phyloP scores from a whole-genome alignment of 2,888 invertebrate species.

The Chaetoderma sp. region DNA sequence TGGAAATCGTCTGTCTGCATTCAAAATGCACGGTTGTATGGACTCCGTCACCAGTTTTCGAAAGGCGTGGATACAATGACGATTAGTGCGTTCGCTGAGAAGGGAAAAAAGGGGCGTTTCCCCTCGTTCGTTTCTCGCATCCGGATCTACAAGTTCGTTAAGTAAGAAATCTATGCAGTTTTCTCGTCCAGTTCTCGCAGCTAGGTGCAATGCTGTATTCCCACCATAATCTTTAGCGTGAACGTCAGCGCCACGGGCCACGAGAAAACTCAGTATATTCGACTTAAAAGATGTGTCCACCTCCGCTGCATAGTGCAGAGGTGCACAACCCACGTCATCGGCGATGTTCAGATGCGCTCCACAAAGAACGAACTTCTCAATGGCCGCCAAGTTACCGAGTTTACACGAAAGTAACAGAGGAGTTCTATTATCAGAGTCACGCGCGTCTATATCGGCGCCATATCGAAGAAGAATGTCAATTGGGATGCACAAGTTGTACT shows the following conservation, averaged over 20 bases:
- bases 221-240: not conserved
- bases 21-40: not conserved
- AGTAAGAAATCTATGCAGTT: not conserved
- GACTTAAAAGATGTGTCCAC: not conserved
- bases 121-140: not conserved
- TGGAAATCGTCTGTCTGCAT: not conserved
- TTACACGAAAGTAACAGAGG: slow-evolving; percentile 3
- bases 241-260: not conserved
- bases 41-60: not conserved
- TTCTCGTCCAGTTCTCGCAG: slow-evolving; percentile 6
- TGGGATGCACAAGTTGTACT: not conserved
- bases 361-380: not conserved
- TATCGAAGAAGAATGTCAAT: not conserved
- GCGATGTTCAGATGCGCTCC: not conserved
- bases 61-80: not conserved
- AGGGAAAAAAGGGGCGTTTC: not conserved
- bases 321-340: not conserved
- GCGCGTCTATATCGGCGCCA: not conserved
- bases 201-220: slow-evolving; percentile 8
- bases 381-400: not conserved
- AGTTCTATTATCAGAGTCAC: not conserved
- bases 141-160: slow-evolving; percentile 5
- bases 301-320: not conserved
- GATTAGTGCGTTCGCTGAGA: not conserved
- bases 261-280: not conserved